Base-by-base conservation (phyloP, 2,888 invertebrate genomes). In the Steinernema scapterisci region DNA sequence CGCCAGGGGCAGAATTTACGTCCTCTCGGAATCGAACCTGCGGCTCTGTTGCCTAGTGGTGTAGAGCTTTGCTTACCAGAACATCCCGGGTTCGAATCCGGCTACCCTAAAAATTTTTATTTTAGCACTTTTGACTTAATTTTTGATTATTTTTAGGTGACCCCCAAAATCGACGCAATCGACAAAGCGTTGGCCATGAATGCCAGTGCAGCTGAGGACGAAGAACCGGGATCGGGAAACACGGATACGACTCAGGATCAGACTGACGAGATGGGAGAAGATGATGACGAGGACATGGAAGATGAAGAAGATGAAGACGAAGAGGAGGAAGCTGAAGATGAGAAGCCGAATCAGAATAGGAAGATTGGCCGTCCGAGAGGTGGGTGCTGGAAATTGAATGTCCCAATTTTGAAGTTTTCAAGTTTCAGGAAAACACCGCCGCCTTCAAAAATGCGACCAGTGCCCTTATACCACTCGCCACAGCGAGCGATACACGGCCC, bases 391-490 rank as follows among this genome's bases (percentile, higher is more conserved):
- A n/a, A n/a, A n/a, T n/a, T n/a, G n/a, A n/a, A n/a, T n/a, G n/a
- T n/a, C n/a, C n/a, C n/a, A n/a, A n/a, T n/a, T n/a, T n/a, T n/a
- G n/a, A n/a, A n/a, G n/a, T n/a, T n/a, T 9, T 38, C 9, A 71
- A 52, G 44, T 9, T 52, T 46, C n/a, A 70, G 27, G 46, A 13
- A 16, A 45, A 16, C 13, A 13, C n/a, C 72, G 54, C 25, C 48
- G 48, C n/a, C 21, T 25, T 13, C 43, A 76, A n/a, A 70, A 72
- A 21, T 77, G 77, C 46, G 16, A 70, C 13, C 43, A 43, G 27
- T 77, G 77, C 45, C 75, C 75, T n/a, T 75, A 70, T 48, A 72
- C 19, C 63, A 73, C 77, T 11, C 75, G 63, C 25, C 76, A 56
- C 46, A 48, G 25, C 45, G 75, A 63, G 1, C 75, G 75, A 13